phyloP scores from a whole-genome alignment of 1,140 invertebrate species.

The Physella acuta region DNA sequence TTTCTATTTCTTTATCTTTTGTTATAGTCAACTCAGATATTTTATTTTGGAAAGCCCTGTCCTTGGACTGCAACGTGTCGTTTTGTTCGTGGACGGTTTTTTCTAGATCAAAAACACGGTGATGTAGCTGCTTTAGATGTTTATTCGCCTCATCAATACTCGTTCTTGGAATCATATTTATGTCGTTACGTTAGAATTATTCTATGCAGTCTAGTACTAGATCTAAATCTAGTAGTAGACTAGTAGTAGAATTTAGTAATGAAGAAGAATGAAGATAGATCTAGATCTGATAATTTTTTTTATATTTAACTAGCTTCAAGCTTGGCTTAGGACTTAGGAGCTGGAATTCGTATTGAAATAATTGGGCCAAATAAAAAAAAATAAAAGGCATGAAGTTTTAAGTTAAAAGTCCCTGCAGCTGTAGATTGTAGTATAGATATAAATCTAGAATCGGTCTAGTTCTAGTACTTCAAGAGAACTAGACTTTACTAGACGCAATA shows the following conservation, averaged over 20 bases:
- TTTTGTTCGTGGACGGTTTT: slow-evolving; percentile 41
- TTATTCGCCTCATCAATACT: slow-evolving; percentile 51
- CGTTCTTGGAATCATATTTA: slow-evolving; percentile 41
- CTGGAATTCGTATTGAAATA: too few species aligned
- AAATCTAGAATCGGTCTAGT: too few species aligned
- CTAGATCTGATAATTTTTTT: not conserved
- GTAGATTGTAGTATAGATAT: too few species aligned
- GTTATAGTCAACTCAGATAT: slow-evolving; percentile 26
- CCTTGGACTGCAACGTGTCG: slow-evolving; percentile 34
- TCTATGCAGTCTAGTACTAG: not conserved
- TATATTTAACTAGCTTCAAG: too few species aligned
- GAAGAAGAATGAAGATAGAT: not conserved
- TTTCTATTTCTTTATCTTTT: slow-evolving; percentile 30
- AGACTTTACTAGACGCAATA: too few species aligned
- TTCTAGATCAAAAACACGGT: slow-evolving; percentile 41
- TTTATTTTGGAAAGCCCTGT: slow-evolving; percentile 34
- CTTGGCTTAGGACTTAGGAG: too few species aligned
- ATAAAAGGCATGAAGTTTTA: too few species aligned
- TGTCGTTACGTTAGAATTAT: not conserved
- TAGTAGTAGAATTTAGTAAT: not conserved
- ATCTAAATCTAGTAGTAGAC: not conserved
- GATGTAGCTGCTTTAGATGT: slow-evolving; percentile 44
- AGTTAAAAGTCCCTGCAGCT: too few species aligned
- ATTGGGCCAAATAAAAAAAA: too few species aligned
- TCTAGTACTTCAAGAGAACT: too few species aligned